Conservation (phyloP, 2,888 invertebrate species). For the Andrena dorsata region DNA sequence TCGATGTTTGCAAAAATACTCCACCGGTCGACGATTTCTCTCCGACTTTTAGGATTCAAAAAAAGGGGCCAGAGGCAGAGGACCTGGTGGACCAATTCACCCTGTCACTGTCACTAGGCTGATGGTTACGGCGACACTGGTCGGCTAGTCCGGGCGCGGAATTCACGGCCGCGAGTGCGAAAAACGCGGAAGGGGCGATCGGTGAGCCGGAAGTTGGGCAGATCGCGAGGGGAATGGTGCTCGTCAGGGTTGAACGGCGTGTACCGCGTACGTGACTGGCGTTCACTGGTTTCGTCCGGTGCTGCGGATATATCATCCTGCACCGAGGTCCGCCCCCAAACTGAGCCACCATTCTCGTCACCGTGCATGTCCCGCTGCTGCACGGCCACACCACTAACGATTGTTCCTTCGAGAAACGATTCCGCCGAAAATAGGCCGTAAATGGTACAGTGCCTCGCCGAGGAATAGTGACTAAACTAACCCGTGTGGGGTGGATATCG, state of each 20-base stretch:
- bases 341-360: constrained; percentile 59
- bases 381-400: constrained; percentile 53
- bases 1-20: too few species aligned
- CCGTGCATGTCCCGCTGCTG: constrained; percentile 54
- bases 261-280: constrained; percentile 15
- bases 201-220: neutral
- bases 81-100: neutral
- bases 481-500: too few species aligned
- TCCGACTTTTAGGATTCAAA: too few species aligned
- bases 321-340: constrained; percentile 59
- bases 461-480: neutral
- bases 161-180: constrained; percentile 14
- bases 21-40: too few species aligned
- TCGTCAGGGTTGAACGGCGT: neutral
- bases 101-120: neutral
- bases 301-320: constrained; percentile 61
- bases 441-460: constrained; percentile 27
- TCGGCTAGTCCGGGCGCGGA: neutral
- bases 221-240: constrained; percentile 2
- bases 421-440: constrained; percentile 53
- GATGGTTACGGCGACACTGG: constrained; percentile 1
- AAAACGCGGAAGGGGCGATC: neutral
- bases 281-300: constrained; percentile 35
- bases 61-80: neutral
- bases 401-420: constrained; percentile 62